Evolutionary conservation across 2,797 vertebrate species (phyloP).

Genomic region (Eospalax fontanierii): DNA sequence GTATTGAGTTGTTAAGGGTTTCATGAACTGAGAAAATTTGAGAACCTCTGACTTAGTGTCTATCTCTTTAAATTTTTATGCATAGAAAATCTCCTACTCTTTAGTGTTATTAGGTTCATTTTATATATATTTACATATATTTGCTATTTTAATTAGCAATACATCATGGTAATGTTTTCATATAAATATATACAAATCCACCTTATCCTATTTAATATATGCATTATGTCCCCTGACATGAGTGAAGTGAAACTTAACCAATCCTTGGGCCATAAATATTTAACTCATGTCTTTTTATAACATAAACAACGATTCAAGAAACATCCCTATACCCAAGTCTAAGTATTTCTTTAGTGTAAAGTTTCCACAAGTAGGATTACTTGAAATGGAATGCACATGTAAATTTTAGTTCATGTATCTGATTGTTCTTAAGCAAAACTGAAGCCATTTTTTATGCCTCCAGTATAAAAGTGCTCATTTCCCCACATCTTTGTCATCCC

Average conservation of each 20-base stretch:
- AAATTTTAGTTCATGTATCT: slow-evolving; percentile 2
- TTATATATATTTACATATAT: background rate
- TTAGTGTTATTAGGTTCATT: slow-evolving; percentile 20
- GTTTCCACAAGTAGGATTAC: background rate
- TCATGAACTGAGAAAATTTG: slow-evolving; percentile 9
- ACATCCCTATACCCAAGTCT: background rate
- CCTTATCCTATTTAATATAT: slow-evolving; percentile 32
- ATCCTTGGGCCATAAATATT: background rate
- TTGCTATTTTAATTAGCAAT: slow-evolving; percentile 26
- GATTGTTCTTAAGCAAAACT: background rate
- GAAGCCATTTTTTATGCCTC: background rate
- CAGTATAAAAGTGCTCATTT: background rate
- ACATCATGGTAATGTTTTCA: background rate
- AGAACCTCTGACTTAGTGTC: background rate
- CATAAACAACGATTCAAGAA: background rate
- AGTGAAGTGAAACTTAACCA: slow-evolving; percentile 34
- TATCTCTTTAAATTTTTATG: background rate
- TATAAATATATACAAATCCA: background rate
- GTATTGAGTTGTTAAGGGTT: background rate
- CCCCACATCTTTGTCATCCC: background rate
- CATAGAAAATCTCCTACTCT: background rate
- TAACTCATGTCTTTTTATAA: background rate
- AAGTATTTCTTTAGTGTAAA: slow-evolving; percentile 34
- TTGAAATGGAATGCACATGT: background rate
- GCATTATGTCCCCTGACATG: background rate